Conservation (phyloP, 2,888 invertebrate species). For the Sceliomorpha sp. region DNA sequence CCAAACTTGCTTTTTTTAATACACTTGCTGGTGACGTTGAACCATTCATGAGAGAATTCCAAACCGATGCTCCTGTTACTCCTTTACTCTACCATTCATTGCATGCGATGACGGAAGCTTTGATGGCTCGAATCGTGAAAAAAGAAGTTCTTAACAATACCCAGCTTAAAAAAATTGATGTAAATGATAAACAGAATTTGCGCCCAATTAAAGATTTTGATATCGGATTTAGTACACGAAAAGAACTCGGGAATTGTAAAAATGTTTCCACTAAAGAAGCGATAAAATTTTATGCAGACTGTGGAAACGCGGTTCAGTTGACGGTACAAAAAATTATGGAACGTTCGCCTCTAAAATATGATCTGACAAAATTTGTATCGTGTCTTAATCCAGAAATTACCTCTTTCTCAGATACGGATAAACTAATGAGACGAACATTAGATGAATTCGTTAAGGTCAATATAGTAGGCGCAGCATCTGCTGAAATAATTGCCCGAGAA, state of each 20-base stretch:
- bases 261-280: slow-evolving; percentile 26
- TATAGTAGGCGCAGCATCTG: neutral
- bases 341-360: slow-evolving; percentile 24
- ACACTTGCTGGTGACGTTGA: slow-evolving; percentile 39
- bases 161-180: slow-evolving; percentile 2
- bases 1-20: slow-evolving; percentile 50
- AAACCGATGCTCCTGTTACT: slow-evolving; percentile 43
- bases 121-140: slow-evolving; percentile 36
- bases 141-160: slow-evolving; percentile 14
- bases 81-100: slow-evolving; percentile 43
- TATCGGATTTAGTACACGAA: slow-evolving; percentile 9
- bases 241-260: slow-evolving; percentile 7
- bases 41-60: slow-evolving; percentile 51
- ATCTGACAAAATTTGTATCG: slow-evolving; percentile 3
- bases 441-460: slow-evolving; percentile 4
- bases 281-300: slow-evolving; percentile 8
- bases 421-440: slow-evolving; percentile 3
- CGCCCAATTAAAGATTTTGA: slow-evolving; percentile 6
- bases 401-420: neutral
- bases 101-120: neutral
- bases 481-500: slow-evolving; percentile 14
- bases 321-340: slow-evolving; percentile 20
- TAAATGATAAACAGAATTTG: slow-evolving; percentile 2
- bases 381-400: slow-evolving; percentile 24
- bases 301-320: slow-evolving; percentile 9